phyloP scores from a whole-genome alignment of 2,113 vertebrate species.

The Hirundichthys speculiger region DNA sequence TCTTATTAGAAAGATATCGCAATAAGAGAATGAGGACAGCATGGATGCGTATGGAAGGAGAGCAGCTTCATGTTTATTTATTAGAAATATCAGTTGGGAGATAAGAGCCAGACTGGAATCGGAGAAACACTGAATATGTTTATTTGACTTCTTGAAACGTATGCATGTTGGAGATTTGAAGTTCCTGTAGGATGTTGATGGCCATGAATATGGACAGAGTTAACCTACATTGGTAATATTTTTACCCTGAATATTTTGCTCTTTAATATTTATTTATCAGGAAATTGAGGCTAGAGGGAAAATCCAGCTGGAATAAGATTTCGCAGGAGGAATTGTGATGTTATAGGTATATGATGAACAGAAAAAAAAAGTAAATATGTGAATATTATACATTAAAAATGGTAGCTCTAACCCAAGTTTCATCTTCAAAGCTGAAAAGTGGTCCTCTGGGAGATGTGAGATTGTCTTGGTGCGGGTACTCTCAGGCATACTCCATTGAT shows the following conservation, averaged over 20 bases:
- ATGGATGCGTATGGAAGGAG: conserved; percentile 46
- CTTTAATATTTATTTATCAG: conserved; percentile 43
- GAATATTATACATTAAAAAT: conserved; percentile 43
- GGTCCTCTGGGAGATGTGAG: conserved; percentile 33
- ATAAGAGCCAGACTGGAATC: conserved; percentile 59
- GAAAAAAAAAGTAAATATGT: conserved; percentile 11
- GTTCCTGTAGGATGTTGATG: conserved; percentile 47
- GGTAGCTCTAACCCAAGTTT: conserved; percentile 33
- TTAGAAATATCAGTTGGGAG: conserved; percentile 64
- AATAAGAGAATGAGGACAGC: conserved; percentile 51
- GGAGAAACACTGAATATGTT: conserved; percentile 63
- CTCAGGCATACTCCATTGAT: conserved; percentile 51
- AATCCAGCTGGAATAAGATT: not conserved
- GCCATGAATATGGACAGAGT: conserved; percentile 43
- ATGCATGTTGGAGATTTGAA: conserved; percentile 34
- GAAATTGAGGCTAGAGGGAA: conserved; percentile 5
- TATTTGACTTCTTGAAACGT: conserved; percentile 48
- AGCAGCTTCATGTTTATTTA: conserved; percentile 75
- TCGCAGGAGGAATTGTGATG: conserved; percentile 13
- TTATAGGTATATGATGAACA: conserved; percentile 12
- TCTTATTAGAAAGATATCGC: conserved; percentile 50
- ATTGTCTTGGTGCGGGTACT: conserved; percentile 35
- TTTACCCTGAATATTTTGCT: conserved; percentile 38
- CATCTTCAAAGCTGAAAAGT: conserved; percentile 47
- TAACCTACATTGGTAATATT: conserved; percentile 40